Evolutionary conservation across 2,888 invertebrate genomes (phyloP).

Genomic region (Apomyelois bistriatella): DNA sequence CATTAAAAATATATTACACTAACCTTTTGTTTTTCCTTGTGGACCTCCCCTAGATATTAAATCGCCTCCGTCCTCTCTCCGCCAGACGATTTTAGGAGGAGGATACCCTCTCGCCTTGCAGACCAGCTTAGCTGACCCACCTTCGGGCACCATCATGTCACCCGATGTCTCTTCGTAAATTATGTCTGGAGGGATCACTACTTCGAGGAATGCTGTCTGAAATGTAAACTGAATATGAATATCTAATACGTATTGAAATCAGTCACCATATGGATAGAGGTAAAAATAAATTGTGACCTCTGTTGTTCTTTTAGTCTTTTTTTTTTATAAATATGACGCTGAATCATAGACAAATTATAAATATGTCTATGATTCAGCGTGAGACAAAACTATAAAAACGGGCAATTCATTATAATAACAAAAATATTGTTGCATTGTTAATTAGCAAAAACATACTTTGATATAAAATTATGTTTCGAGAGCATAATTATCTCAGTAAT

Average conservation of each 20-base stretch:
- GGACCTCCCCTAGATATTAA: constrained; percentile 88
- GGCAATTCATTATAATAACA: too few species aligned
- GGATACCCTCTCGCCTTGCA: constrained; percentile 93
- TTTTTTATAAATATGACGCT: too few species aligned
- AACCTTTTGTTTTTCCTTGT: constrained; percentile 87
- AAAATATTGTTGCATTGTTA: too few species aligned
- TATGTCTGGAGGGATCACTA: constrained; percentile 95
- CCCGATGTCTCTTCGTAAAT: constrained; percentile 94
- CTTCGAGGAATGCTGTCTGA: constrained; percentile 92
- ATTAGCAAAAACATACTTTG: not conserved
- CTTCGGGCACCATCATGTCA: constrained; percentile 97
- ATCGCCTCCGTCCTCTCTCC: constrained; percentile 91
- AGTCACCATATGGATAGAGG: too few species aligned
- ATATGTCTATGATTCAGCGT: too few species aligned
- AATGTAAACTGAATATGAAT: constrained; percentile 15
- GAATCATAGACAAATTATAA: too few species aligned
- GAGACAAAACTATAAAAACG: too few species aligned
- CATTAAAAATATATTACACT: constrained; percentile 15
- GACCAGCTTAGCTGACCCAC: constrained; percentile 91
- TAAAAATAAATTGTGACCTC: too few species aligned
- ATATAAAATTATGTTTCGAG: constrained; percentile 3
- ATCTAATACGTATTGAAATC: not conserved
- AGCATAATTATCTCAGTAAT: not conserved
- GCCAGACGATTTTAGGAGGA: constrained; percentile 91
- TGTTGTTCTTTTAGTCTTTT: too few species aligned